These are phyloP conservation scores for Melanogrammus aeglefinus DNA, from an alignment of 2,797 vertebrate species.

Conservation along the genomic window DNA sequence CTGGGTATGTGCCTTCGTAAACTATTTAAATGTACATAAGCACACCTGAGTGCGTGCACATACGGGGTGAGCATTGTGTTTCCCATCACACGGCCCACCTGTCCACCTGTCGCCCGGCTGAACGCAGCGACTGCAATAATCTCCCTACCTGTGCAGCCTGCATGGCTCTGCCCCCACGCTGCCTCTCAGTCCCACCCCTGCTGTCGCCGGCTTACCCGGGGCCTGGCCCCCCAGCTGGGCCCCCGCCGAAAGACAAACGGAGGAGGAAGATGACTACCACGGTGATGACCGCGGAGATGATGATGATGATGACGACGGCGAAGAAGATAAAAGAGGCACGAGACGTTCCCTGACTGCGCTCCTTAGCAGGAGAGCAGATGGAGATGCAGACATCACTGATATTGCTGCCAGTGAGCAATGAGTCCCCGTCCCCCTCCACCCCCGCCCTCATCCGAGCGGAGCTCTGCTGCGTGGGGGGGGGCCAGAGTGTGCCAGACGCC, in stretches of 20 bases:
- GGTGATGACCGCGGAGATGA: background rate
- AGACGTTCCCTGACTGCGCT: background rate
- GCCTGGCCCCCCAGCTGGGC: too few species aligned
- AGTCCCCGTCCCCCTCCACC: background rate
- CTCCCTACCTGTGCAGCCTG: too few species aligned
- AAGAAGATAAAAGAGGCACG: background rate
- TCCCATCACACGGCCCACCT: constrained; percentile 35
- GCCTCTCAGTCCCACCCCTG: too few species aligned
- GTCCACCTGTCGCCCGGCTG: constrained; percentile 28
- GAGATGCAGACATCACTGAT: background rate
- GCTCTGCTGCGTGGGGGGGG: constrained; percentile 34
- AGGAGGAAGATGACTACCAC: background rate
- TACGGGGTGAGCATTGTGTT: constrained; percentile 40
- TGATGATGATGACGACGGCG: background rate
- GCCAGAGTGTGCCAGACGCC: constrained; percentile 53
- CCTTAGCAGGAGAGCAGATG: background rate
- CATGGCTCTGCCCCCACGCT: background rate
- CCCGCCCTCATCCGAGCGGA: constrained; percentile 1
- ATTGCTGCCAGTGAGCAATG: background rate
- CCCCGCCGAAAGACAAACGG: background rate
- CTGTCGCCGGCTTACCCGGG: too few species aligned
- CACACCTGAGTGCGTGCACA: constrained; percentile 13
- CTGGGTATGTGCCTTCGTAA: background rate
- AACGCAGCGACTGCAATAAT: background rate
- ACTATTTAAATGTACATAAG: background rate